Evolutionary conservation across 2,113 vertebrate species (phyloP).

Genomic region (Caloenas nicobarica): DNA sequence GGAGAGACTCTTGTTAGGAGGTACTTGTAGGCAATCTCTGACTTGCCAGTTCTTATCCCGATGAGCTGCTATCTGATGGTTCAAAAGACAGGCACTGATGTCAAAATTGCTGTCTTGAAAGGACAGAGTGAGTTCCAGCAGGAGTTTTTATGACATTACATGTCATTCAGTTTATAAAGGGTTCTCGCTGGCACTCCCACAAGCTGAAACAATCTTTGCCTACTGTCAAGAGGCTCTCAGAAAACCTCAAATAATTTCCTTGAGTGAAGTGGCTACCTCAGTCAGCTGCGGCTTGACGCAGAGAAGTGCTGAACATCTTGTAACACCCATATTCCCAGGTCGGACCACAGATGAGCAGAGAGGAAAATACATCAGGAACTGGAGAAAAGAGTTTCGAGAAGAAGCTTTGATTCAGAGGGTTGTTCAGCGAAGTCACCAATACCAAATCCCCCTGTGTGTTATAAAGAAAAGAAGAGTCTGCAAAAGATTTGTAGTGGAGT

Average conservation of each 20-base stretch:
- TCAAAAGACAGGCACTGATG: neutral
- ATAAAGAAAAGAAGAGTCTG: slow-evolving; percentile 2
- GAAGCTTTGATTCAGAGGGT: neutral
- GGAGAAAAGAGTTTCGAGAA: neutral
- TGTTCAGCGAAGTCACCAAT: neutral
- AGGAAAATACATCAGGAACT: neutral
- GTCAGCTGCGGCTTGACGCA: slow-evolving; percentile 21
- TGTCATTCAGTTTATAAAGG: slow-evolving; percentile 28
- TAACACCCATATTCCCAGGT: neutral
- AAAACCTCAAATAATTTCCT: slow-evolving; percentile 57
- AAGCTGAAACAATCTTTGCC: slow-evolving; percentile 36
- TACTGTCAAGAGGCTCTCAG: slow-evolving; percentile 45
- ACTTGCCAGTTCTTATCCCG: neutral
- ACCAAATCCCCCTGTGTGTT: neutral
- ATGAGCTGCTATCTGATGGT: neutral
- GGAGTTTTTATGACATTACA: slow-evolving; percentile 17
- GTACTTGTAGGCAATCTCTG: neutral
- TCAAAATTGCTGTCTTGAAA: neutral
- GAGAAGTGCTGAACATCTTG: neutral
- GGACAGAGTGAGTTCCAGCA: slow-evolving; percentile 7
- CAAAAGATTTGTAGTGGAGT: slow-evolving; percentile 13
- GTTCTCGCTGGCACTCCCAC: slow-evolving; percentile 30
- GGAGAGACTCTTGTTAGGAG: neutral
- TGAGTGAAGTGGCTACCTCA: slow-evolving; percentile 42
- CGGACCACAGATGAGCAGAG: neutral